Percentiles rank a stretch among this genome's conserved stretches.
Conservation (phyloP, 2,113 vertebrate genomes). For the Nothobranchius kuhntae region DNA sequence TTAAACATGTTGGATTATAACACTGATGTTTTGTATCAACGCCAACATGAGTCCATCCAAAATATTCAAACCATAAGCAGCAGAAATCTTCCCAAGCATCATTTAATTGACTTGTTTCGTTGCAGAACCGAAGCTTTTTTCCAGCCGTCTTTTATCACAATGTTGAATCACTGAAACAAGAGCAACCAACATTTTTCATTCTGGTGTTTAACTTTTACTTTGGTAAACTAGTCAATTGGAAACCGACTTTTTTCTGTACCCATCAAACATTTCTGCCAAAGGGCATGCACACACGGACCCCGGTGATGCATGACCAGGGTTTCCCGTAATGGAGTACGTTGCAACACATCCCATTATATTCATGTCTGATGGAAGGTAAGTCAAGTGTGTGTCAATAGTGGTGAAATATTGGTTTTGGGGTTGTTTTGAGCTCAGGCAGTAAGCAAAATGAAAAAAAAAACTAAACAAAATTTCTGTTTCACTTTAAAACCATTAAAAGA, state of each 20-base stretch:
- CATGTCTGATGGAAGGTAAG: constrained; percentile 4
- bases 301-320: constrained; percentile 31
- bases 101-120: background rate
- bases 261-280: constrained; percentile 23
- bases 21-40: too few species aligned
- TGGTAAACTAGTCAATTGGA: constrained; percentile 25
- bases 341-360: constrained; percentile 15
- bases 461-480: too few species aligned
- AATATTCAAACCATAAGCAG: too few species aligned
- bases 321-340: constrained; percentile 35
- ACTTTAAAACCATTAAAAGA: too few species aligned
- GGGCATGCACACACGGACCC: constrained; percentile 20
- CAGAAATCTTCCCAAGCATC: background rate
- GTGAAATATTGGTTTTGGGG: background rate
- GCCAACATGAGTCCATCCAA: too few species aligned
- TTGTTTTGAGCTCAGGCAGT: background rate
- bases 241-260: constrained; percentile 12
- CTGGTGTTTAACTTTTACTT: background rate
- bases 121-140: background rate
- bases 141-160: constrained; percentile 24
- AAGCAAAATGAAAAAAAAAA: background rate
- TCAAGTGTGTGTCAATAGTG: background rate
- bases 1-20: too few species aligned
- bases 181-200: background rate
- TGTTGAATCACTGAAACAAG: constrained; percentile 29